These are phyloP conservation scores for Sabellastarte sp. DNA, from an alignment of 2,888 invertebrate species.

Conservation along the genomic window DNA sequence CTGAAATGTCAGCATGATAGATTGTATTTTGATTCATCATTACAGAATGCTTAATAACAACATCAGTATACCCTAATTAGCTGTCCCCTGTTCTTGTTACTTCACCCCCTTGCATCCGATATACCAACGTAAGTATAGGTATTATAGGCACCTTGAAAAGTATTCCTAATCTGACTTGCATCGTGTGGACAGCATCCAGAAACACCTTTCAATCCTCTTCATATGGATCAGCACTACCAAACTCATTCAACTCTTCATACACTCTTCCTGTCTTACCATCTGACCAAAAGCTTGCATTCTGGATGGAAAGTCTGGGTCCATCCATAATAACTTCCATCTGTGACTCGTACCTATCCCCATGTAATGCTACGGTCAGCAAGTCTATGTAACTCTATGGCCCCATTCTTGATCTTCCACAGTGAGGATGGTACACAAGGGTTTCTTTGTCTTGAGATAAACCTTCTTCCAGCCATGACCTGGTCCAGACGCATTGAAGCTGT, in stretches of 20 bases:
- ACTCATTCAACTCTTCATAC: background rate
- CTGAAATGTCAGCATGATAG: too few species aligned
- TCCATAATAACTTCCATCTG: constrained; percentile 17
- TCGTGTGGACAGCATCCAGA: constrained; percentile 13
- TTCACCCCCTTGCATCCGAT: too few species aligned
- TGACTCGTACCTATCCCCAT: constrained; percentile 12
- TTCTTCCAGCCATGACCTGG: too few species aligned
- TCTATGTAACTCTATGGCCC: too few species aligned
- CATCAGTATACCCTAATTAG: too few species aligned
- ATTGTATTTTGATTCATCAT: too few species aligned
- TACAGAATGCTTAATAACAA: too few species aligned
- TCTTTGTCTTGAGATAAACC: too few species aligned
- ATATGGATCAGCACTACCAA: constrained; percentile 14
- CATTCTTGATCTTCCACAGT: too few species aligned
- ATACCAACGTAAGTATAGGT: constrained; percentile 14
- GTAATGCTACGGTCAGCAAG: constrained; percentile 15
- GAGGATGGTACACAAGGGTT: too few species aligned
- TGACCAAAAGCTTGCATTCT: constrained; percentile 13
- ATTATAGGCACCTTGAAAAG: constrained; percentile 18
- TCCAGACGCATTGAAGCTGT: too few species aligned
- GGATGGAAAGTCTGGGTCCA: constrained; percentile 12
- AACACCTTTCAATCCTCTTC: constrained; percentile 8
- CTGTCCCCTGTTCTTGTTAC: too few species aligned
- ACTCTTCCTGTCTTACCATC: background rate
- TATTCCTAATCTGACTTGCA: background rate